phyloP scores from a whole-genome alignment of 2,113 vertebrate genomes.

The Tragelaphus buxtoni region DNA sequence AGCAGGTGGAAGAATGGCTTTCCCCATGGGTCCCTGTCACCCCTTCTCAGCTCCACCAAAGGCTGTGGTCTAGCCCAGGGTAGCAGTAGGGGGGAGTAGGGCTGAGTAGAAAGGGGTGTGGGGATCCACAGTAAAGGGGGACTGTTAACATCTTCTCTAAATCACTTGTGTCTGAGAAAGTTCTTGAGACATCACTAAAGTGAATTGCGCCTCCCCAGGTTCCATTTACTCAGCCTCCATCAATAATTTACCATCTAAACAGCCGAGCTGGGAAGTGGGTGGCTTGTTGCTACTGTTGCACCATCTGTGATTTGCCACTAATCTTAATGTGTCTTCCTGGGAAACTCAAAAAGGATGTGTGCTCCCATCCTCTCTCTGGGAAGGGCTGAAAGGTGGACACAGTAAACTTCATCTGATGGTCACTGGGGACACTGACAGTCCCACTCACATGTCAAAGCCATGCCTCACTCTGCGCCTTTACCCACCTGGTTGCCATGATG shows the following conservation, averaged over 20 bases:
- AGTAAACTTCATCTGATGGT: not conserved
- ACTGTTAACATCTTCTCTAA: not conserved
- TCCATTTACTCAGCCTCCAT: not conserved
- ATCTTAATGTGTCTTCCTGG: not conserved
- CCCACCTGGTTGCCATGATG: rapidly evolving
- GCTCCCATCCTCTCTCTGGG: not conserved
- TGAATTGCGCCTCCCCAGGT: not conserved
- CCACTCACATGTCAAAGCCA: not conserved
- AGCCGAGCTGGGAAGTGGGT: not conserved
- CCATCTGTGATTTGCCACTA: slow-evolving; percentile 14
- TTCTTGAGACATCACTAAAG: not conserved
- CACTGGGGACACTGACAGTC: rapidly evolving
- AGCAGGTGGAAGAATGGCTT: not conserved
- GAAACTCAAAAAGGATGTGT: not conserved
- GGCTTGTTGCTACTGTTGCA: not conserved
- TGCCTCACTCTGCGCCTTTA: not conserved
- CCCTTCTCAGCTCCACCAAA: not conserved
- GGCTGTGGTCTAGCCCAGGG: not conserved
- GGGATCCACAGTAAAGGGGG: not conserved
- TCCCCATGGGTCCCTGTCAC: not conserved
- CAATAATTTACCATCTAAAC: not conserved
- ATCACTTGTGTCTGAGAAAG: not conserved
- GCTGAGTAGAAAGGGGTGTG: not conserved
- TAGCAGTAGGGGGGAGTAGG: not conserved
- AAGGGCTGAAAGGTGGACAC: not conserved